Conservation (phyloP, 2,888 invertebrate species). For the Meiosimyza platycephala region DNA sequence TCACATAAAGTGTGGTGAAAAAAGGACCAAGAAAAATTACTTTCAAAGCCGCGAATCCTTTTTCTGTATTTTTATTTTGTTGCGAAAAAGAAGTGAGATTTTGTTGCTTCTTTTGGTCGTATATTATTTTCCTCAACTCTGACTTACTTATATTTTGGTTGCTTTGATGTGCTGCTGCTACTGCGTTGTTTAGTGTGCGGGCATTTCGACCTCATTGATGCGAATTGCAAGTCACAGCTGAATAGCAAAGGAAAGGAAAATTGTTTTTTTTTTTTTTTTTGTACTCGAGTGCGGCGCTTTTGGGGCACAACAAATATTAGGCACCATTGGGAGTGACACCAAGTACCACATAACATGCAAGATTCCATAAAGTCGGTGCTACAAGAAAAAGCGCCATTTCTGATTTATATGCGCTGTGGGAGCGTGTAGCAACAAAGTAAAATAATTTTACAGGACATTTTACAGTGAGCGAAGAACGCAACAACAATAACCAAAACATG, state of each 20-base stretch:
- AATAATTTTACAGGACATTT: slow-evolving; percentile 52
- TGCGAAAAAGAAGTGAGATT: not conserved
- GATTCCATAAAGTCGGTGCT: not conserved
- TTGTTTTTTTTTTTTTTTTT: too few species aligned
- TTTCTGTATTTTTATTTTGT: slow-evolving; percentile 2
- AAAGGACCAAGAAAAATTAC: slow-evolving; percentile 29
- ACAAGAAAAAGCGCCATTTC: slow-evolving; percentile 37
- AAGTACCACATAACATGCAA: too few species aligned
- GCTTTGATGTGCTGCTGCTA: not conserved
- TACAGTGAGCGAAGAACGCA: slow-evolving; percentile 45
- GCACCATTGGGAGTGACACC: too few species aligned
- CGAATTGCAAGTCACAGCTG: slow-evolving; percentile 16
- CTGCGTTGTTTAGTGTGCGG: slow-evolving; percentile 20
- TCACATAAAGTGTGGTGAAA: slow-evolving; percentile 33
- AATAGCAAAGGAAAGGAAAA: not conserved
- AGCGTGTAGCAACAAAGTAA: slow-evolving; percentile 44
- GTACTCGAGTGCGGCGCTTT: too few species aligned
- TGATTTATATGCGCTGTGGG: slow-evolving; percentile 49
- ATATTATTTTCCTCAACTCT: slow-evolving; percentile 12
- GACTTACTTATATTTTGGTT: not conserved
- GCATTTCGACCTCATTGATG: slow-evolving; percentile 33
- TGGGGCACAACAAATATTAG: too few species aligned
- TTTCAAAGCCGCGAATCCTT: slow-evolving; percentile 30
- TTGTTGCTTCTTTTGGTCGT: slow-evolving; percentile 1
- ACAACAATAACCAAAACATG: slow-evolving; percentile 28